Evolutionary conservation across 2,888 invertebrate species (phyloP).

Genomic region (Sinelater perroti): DNA sequence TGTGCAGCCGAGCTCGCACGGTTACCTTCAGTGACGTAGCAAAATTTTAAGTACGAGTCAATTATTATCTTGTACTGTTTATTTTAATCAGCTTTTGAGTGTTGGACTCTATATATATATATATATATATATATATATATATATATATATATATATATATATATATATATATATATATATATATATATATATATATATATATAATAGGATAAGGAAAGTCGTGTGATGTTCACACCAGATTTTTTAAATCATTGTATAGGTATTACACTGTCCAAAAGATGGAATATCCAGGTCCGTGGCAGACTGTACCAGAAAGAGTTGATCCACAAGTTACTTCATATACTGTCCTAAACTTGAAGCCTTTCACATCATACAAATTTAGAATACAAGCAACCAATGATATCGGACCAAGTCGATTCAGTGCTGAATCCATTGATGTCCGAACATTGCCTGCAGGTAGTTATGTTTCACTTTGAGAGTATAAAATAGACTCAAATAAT

Average conservation of each 20-base stretch:
- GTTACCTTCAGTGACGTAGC: no score
- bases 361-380: slow-evolving; percentile 90
- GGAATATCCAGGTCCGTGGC: slow-evolving; percentile 87
- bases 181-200: no score
- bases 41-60: no score
- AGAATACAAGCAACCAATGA: slow-evolving; percentile 96
- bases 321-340: slow-evolving; percentile 88
- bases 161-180: no score
- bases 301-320: slow-evolving; percentile 83
- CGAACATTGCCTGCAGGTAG: slow-evolving; percentile 85
- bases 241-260: slow-evolving; percentile 56
- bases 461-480: neutral
- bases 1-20: no score
- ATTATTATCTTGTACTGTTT: no score
- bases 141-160: no score
- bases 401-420: slow-evolving; percentile 92
- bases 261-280: slow-evolving; percentile 93
- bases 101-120: no score
- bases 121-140: no score
- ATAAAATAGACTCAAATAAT: neutral
- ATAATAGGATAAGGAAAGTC: no score
- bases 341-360: slow-evolving; percentile 84
- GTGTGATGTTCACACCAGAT: no score
- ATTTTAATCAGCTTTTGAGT: no score
- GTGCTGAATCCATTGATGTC: slow-evolving; percentile 86